phyloP scores from a whole-genome alignment of 2,797 vertebrate genomes.

The Selene dorsalis region DNA sequence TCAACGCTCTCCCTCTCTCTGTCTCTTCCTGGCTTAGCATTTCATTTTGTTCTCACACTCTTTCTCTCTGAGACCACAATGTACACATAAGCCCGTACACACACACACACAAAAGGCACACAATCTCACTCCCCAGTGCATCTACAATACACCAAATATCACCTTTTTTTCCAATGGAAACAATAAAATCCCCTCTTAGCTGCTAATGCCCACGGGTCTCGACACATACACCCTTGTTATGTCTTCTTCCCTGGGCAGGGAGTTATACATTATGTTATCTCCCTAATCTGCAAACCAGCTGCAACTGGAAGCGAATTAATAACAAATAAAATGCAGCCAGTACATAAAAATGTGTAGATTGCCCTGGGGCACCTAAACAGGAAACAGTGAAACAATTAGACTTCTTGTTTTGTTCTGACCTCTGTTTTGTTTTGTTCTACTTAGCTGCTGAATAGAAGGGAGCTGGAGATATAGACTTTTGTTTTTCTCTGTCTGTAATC shows the following conservation, averaged over 20 bases:
- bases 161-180: constrained; percentile 66
- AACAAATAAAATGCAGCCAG: constrained; percentile 83
- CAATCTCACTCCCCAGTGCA: constrained; percentile 35
- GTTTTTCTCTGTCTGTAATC: constrained; percentile 77
- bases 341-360: constrained; percentile 82
- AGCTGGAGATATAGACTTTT: constrained; percentile 73
- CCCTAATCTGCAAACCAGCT: constrained; percentile 76
- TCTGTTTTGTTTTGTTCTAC: constrained; percentile 82
- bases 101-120: constrained; percentile 39
- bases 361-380: constrained; percentile 82
- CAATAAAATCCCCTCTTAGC: constrained; percentile 65
- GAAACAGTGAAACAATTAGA: constrained; percentile 83
- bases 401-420: constrained; percentile 84
- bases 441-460: constrained; percentile 68
- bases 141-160: constrained; percentile 59
- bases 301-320: constrained; percentile 82
- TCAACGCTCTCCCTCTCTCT: constrained; percentile 45
- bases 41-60: constrained; percentile 57
- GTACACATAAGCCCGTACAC: constrained; percentile 37
- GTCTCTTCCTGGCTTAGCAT: constrained; percentile 18
- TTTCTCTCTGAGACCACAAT: constrained; percentile 50
- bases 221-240: constrained; percentile 78
- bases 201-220: constrained; percentile 64
- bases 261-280: constrained; percentile 77
- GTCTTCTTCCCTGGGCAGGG: constrained; percentile 70